A percentile compares a stretch with the other conserved stretches of the same genome.
Evolutionary conservation across 1,140 invertebrate genomes (phyloP).

Genomic region (Wasmannia auropunctata): DNA sequence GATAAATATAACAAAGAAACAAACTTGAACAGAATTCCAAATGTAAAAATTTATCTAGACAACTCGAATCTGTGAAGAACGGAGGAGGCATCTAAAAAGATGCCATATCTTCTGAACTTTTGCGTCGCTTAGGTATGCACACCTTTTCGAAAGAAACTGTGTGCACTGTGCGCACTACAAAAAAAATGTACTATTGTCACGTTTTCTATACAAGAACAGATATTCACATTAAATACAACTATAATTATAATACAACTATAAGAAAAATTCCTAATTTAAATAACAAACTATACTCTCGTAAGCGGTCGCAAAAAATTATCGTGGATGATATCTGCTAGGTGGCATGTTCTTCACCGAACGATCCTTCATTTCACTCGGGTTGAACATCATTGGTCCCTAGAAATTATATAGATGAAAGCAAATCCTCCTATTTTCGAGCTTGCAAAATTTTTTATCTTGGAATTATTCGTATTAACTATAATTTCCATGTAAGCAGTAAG

Average conservation of each 20-base stretch:
- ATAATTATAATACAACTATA: not conserved
- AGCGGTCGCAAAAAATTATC: slow-evolving; percentile 71
- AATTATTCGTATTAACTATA: slow-evolving; percentile 28
- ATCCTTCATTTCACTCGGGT: slow-evolving; percentile 78
- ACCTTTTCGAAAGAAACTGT: not conserved
- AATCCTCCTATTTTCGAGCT: not conserved
- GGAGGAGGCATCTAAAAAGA: not conserved
- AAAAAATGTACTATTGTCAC: slow-evolving; percentile 16
- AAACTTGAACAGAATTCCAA: not conserved
- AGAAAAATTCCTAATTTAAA: slow-evolving; percentile 25
- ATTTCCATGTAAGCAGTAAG: slow-evolving; percentile 41
- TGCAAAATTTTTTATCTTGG: not conserved
- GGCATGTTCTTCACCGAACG: slow-evolving; percentile 74
- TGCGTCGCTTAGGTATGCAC: not conserved
- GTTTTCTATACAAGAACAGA: slow-evolving; percentile 19
- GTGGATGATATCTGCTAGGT: slow-evolving; percentile 78
- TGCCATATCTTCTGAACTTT: not conserved
- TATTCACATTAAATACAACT: slow-evolving; percentile 38
- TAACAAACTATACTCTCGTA: slow-evolving; percentile 27
- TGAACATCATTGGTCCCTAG: slow-evolving; percentile 82
- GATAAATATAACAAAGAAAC: slow-evolving; percentile 32
- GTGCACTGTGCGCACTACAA: not conserved
- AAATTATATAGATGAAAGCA: slow-evolving; percentile 27
- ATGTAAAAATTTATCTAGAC: not conserved
- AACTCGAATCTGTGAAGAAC: not conserved